Conservation (phyloP, 37 sponge, comb jelly and placozoan genomes). For the Chondrosia reniformis region DNA sequence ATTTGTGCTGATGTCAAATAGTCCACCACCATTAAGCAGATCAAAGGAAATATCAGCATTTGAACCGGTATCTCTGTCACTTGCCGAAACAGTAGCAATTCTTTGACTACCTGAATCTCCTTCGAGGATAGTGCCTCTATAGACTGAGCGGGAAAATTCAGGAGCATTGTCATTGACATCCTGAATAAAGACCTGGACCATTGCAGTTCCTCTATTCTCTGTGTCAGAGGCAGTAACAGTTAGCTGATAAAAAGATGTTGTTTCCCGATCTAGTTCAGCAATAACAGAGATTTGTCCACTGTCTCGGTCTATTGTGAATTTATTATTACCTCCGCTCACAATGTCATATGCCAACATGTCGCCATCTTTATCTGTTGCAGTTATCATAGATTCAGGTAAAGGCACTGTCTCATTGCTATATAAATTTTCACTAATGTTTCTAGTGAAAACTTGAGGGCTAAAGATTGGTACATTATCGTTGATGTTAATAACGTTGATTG, state of each 20-base stretch:
- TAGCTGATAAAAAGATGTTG: conserved; percentile 4
- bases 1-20: neutral
- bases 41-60: neutral
- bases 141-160: conserved; percentile 26
- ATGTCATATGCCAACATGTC: conserved; percentile 5
- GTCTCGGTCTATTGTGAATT: conserved; percentile 36
- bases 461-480: conserved; percentile 9
- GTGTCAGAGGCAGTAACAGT: conserved; percentile 44
- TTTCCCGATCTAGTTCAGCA: conserved; percentile 45
- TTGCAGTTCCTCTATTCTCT: conserved; percentile 25
- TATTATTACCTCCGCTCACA: neutral
- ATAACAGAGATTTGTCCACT: conserved; percentile 47
- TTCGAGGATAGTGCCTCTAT: neutral
- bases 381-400: neutral
- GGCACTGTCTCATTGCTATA: neutral
- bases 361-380: neutral
- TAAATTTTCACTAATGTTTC: neutral
- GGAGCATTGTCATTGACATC: conserved; percentile 74
- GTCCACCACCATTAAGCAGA: neutral
- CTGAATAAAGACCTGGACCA: conserved; percentile 38
- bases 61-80: neutral
- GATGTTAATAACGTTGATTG: neutral
- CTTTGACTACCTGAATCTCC: neutral
- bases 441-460: neutral
- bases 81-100: neutral